phyloP scores from a whole-genome alignment of 2,888 invertebrate species.

The Candidula unifasciata region DNA sequence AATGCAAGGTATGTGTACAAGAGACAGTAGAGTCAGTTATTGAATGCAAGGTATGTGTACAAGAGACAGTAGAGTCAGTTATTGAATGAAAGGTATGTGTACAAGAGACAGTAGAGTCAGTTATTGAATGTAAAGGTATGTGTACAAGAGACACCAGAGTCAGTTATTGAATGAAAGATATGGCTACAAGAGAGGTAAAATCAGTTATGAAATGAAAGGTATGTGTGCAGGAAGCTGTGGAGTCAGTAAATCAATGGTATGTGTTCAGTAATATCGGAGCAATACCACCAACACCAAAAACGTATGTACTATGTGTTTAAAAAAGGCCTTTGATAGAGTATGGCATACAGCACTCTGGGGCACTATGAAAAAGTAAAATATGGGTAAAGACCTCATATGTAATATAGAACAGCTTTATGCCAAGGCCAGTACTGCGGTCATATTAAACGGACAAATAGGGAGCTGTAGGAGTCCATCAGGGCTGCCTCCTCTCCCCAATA shows the following conservation, averaged over 20 bases:
- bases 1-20: slow-evolving; percentile 84
- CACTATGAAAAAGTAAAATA: too few species aligned
- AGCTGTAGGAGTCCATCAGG: too few species aligned
- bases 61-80: slow-evolving; percentile 84
- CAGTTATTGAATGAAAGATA: slow-evolving; percentile 88
- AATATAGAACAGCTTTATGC: too few species aligned
- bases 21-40: slow-evolving; percentile 85
- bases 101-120: slow-evolving; percentile 83
- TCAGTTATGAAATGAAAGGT: slow-evolving; percentile 88
- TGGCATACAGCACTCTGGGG: too few species aligned
- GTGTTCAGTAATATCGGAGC: too few species aligned
- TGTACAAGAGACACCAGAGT: slow-evolving; percentile 82
- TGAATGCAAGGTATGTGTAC: slow-evolving; percentile 84
- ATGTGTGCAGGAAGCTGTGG: slow-evolving; percentile 56
- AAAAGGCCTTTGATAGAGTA: too few species aligned
- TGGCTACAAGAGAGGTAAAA: slow-evolving; percentile 83
- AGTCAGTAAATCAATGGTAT: not conserved
- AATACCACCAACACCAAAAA: too few species aligned
- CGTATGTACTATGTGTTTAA: too few species aligned
- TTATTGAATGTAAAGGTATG: slow-evolving; percentile 88
- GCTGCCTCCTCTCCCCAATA: too few species aligned
- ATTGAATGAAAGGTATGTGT: slow-evolving; percentile 86
- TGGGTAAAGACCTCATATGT: too few species aligned
- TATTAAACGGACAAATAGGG: too few species aligned
- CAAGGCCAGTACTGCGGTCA: too few species aligned